A percentile compares a stretch with the other conserved stretches of the same genome.
These are phyloP conservation scores for Casuarius casuarius DNA, from an alignment of 2,113 vertebrate species.

Conservation along the genomic window DNA sequence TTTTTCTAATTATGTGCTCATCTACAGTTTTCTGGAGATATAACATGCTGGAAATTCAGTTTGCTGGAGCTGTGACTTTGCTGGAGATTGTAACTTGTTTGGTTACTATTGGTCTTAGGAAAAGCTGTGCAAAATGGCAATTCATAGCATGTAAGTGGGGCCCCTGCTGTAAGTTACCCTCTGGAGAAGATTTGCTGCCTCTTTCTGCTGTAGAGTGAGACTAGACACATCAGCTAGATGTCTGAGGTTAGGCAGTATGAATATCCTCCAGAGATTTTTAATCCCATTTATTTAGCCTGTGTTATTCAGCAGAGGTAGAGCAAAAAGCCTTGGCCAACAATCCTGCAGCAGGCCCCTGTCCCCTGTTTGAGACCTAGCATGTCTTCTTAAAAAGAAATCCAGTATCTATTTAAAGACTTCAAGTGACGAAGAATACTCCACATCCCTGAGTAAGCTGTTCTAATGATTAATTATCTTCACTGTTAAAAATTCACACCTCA, in stretches of 20 bases:
- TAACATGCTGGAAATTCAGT: not conserved
- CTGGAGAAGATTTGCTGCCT: not conserved
- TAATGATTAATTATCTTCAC: constrained; percentile 50
- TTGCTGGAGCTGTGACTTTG: not conserved
- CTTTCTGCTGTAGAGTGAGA: not conserved
- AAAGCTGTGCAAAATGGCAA: not conserved
- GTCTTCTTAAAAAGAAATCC: not conserved
- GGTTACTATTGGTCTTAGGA: not conserved
- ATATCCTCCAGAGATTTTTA: not conserved
- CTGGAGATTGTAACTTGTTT: not conserved
- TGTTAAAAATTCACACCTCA: constrained; percentile 38
- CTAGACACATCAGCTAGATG: not conserved
- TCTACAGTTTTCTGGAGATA: not conserved
- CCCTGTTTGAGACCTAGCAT: not conserved
- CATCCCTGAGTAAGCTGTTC: constrained; percentile 35
- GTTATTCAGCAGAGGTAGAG: not conserved
- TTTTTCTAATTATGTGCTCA: not conserved
- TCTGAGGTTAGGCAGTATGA: not conserved
- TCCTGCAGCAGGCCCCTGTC: not conserved
- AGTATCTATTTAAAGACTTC: constrained; percentile 8
- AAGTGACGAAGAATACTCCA: not conserved
- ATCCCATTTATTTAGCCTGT: not conserved
- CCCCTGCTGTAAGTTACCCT: not conserved
- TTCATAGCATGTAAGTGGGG: not conserved
- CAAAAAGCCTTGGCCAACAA: not conserved